These are phyloP conservation scores for Elaphurus davidianus DNA, from an alignment of 2,113 vertebrate species.

Conservation along the genomic window DNA sequence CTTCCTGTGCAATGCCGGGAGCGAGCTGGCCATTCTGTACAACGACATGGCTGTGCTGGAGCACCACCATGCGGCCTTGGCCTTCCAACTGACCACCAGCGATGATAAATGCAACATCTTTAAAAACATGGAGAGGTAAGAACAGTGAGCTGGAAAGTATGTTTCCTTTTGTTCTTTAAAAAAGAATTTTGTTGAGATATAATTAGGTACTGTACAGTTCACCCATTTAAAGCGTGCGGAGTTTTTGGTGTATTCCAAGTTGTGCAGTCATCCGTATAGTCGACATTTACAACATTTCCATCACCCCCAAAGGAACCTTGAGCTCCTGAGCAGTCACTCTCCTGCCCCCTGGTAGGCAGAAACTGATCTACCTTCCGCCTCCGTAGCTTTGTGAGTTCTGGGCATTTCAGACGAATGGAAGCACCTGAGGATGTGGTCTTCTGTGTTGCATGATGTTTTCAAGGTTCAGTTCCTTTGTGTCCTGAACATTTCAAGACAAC, in stretches of 20 bases:
- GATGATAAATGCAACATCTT: constrained; percentile 98
- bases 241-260: neutral
- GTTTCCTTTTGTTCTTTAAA: neutral
- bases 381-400: neutral
- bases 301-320: neutral
- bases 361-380: rapidly evolving
- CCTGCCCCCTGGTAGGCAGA: rapidly evolving
- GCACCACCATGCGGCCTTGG: constrained; percentile 95
- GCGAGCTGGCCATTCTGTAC: constrained; percentile 94
- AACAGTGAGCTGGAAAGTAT: rapidly evolving
- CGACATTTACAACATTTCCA: neutral
- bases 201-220: neutral
- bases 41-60: constrained; percentile 96
- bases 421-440: rapidly evolving
- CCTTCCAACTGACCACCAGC: constrained; percentile 94
- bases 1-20: constrained; percentile 96
- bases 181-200: neutral
- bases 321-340: neutral
- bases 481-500: neutral
- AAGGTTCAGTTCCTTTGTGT: neutral
- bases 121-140: constrained; percentile 95
- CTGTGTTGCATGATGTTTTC: neutral
- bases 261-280: neutral
- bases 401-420: neutral
- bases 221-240: rapidly evolving